These are phyloP conservation scores for Popillia japonica DNA, from an alignment of 1,140 invertebrate genomes.

Conservation along the genomic window DNA sequence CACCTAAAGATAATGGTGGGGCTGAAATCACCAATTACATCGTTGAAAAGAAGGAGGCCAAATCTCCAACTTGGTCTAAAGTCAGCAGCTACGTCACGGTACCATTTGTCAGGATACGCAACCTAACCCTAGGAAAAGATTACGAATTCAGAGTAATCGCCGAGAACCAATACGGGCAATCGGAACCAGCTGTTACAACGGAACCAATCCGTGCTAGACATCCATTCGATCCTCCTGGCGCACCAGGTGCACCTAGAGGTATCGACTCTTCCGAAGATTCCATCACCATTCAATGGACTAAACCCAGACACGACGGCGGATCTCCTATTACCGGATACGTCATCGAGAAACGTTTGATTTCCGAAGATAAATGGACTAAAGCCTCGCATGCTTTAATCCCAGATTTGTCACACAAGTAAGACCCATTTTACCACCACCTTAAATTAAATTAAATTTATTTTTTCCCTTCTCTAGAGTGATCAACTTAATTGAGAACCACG, in stretches of 20 bases:
- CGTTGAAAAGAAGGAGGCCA: conserved; percentile 91
- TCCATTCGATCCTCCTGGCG: conserved; percentile 92
- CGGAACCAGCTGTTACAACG: conserved; percentile 87
- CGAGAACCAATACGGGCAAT: conserved; percentile 95
- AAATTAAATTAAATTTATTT: conserved; percentile 23
- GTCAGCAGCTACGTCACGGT: conserved; percentile 92
- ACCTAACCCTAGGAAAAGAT: conserved; percentile 86
- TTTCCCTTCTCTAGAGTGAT: conserved; percentile 69
- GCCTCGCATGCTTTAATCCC: conserved; percentile 83
- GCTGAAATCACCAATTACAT: conserved; percentile 96
- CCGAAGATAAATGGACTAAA: conserved; percentile 92
- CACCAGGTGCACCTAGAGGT: conserved; percentile 86
- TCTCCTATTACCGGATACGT: conserved; percentile 91
- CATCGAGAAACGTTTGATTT: conserved; percentile 89
- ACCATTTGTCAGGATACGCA: conserved; percentile 87
- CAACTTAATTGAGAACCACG: conserved; percentile 91
- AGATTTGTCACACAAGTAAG: conserved; percentile 77
- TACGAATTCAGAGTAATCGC: conserved; percentile 99
- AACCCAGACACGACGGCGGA: conserved; percentile 92
- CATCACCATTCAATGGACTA: conserved; percentile 92
- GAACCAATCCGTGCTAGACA: conserved; percentile 93
- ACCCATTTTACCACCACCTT: background rate
- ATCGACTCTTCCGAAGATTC: conserved; percentile 91
- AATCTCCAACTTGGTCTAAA: conserved; percentile 85
- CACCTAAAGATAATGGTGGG: conserved; percentile 95